Conservation (phyloP, 2,888 invertebrate species). For the Cryptophagus acutangulus region DNA sequence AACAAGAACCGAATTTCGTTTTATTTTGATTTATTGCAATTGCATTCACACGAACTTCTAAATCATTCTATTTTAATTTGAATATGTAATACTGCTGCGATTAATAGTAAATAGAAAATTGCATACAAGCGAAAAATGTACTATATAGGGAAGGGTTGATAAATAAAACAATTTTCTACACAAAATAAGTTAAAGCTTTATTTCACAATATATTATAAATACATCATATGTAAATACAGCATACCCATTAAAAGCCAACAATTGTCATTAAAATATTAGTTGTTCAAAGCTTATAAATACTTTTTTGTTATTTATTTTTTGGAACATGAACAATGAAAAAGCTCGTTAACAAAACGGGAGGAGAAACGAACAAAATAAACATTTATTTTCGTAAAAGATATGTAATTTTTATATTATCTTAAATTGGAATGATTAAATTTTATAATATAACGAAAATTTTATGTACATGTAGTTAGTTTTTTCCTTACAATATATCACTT, state of each 20-base stretch:
- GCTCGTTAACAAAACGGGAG: conserved; percentile 35
- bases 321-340: conserved; percentile 32
- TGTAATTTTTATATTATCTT: conserved; percentile 33
- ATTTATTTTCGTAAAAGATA: conserved; percentile 44
- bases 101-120: too few species aligned
- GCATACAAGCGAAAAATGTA: too few species aligned
- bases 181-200: conserved; percentile 50
- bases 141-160: conserved; percentile 5
- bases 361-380: conserved; percentile 25
- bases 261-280: conserved; percentile 30
- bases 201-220: conserved; percentile 45
- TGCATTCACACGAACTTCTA: too few species aligned
- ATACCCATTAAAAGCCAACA: conserved; percentile 46
- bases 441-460: conserved; percentile 29
- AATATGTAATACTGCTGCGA: too few species aligned
- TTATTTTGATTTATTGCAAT: too few species aligned
- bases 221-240: conserved; percentile 42
- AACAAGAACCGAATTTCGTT: too few species aligned
- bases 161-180: conserved; percentile 31
- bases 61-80: too few species aligned
- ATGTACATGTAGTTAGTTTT: conserved; percentile 24
- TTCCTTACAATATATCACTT: conserved; percentile 21
- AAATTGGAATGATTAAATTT: conserved; percentile 25
- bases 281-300: conserved; percentile 38
- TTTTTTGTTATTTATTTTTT: background rate